Evolutionary conservation across 2,113 vertebrate genomes (phyloP).

Genomic region (Gallinago media): DNA sequence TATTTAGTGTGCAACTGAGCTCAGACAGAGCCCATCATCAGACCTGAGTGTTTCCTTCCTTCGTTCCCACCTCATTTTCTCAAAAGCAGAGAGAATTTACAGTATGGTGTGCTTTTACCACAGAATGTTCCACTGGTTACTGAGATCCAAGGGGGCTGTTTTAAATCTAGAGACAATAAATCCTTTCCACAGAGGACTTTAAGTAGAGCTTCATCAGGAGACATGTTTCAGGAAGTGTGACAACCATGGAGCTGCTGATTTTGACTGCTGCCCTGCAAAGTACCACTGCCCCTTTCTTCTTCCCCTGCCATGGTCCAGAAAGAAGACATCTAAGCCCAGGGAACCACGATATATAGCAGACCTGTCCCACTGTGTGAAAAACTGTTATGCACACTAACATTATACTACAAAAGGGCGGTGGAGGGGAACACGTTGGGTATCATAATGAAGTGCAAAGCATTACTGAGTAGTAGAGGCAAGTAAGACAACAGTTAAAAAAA

Average conservation of each 20-base stretch:
- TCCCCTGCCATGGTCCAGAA: not conserved
- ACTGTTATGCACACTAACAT: not conserved
- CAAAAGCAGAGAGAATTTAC: not conserved
- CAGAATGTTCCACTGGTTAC: not conserved
- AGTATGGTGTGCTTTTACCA: not conserved
- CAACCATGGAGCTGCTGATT: not conserved
- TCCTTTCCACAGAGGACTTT: not conserved
- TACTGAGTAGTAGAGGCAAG: not conserved
- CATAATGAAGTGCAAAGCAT: not conserved
- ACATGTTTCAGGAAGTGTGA: not conserved
- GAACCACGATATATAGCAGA: not conserved
- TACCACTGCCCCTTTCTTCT: not conserved
- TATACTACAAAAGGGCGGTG: not conserved
- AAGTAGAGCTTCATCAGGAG: not conserved
- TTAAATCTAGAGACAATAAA: not conserved
- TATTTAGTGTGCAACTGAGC: not conserved
- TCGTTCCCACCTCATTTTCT: not conserved
- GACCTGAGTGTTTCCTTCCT: not conserved
- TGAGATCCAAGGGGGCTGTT: not conserved
- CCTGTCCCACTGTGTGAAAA: not conserved
- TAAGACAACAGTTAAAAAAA: not conserved
- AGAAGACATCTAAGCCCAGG: not conserved
- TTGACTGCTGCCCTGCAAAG: not conserved
- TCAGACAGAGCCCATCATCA: not conserved
- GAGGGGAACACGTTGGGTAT: fast-evolving